These are phyloP conservation scores for Chydorus sphaericus DNA, from an alignment of 2,888 invertebrate species.

Conservation along the genomic window DNA sequence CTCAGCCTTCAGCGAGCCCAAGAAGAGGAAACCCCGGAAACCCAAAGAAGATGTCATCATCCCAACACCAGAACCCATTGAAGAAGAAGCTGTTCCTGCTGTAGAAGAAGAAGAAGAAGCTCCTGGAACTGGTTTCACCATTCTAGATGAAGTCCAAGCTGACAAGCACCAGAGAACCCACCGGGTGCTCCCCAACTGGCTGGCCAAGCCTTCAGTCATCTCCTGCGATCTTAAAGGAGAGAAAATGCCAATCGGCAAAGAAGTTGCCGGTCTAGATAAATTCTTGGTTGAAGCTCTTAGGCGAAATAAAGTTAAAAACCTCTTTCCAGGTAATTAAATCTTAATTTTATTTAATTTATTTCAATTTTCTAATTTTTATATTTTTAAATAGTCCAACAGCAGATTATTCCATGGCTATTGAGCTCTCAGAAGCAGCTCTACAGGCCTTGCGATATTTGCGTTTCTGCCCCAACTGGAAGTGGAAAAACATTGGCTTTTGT, in stretches of 20 bases:
- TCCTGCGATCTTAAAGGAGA: slow-evolving; percentile 50
- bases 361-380: neutral
- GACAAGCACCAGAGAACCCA: slow-evolving; percentile 30
- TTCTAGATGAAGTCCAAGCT: slow-evolving; percentile 48
- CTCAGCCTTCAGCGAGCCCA: neutral
- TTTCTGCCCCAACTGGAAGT: slow-evolving; percentile 94
- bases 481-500: slow-evolving; percentile 93
- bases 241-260: slow-evolving; percentile 37
- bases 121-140: slow-evolving; percentile 38
- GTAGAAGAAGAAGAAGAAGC: neutral
- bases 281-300: slow-evolving; percentile 45
- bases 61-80: neutral
- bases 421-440: slow-evolving; percentile 42
- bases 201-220: slow-evolving; percentile 62
- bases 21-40: neutral
- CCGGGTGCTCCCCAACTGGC: slow-evolving; percentile 72
- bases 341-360: no score
- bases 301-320: slow-evolving; percentile 51
- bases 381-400: slow-evolving; percentile 45
- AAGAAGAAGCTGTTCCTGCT: neutral
- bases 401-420: slow-evolving; percentile 61
- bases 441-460: slow-evolving; percentile 77
- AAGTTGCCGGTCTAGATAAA: slow-evolving; percentile 45
- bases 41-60: neutral
- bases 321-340: slow-evolving; percentile 46